Conservation (phyloP, 92 coral and sea anemone species). For the Epizoanthus ramosus region DNA sequence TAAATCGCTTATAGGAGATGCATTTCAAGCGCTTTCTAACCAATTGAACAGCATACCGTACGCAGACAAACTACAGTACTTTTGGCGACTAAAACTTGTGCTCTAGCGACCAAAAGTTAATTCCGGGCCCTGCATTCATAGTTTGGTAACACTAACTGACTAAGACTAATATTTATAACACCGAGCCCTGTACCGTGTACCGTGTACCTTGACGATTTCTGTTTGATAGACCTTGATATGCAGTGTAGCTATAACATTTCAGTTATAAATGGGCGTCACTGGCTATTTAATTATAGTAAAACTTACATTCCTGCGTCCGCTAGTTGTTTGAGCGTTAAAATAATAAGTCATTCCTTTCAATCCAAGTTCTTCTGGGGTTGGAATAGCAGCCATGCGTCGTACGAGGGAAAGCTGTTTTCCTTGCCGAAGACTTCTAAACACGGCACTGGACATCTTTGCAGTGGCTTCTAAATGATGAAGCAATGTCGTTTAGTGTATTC, state of each 20-base stretch:
- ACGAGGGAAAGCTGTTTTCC: slow-evolving; percentile 50
- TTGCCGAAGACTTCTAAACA: slow-evolving; percentile 30
- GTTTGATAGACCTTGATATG: too few relatives aligned
- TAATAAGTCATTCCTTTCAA: slow-evolving; percentile 73
- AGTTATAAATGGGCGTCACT: background rate
- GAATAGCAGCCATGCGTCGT: slow-evolving; percentile 77
- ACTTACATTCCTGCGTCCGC: slow-evolving; percentile 85
- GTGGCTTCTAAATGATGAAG: background rate
- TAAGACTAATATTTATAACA: too few relatives aligned
- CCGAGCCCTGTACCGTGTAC: too few relatives aligned
- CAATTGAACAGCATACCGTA: too few relatives aligned
- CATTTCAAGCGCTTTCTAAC: too few relatives aligned
- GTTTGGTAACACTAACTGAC: too few relatives aligned
- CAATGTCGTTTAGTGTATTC: background rate
- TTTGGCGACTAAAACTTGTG: too few relatives aligned
- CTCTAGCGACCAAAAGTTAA: too few relatives aligned
- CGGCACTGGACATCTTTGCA: slow-evolving; percentile 36
- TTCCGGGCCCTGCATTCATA: too few relatives aligned
- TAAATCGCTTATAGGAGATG: too few relatives aligned
- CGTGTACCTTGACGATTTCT: too few relatives aligned
- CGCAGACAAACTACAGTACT: too few relatives aligned
- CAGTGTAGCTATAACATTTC: background rate
- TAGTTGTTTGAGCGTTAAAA: slow-evolving; percentile 77
- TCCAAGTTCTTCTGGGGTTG: slow-evolving; percentile 87
- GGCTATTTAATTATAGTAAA: background rate